Percentiles rank a stretch among this genome's conserved stretches.
These are phyloP conservation scores for Plusia festucae DNA, from an alignment of 2,888 invertebrate species.

Conservation along the genomic window DNA sequence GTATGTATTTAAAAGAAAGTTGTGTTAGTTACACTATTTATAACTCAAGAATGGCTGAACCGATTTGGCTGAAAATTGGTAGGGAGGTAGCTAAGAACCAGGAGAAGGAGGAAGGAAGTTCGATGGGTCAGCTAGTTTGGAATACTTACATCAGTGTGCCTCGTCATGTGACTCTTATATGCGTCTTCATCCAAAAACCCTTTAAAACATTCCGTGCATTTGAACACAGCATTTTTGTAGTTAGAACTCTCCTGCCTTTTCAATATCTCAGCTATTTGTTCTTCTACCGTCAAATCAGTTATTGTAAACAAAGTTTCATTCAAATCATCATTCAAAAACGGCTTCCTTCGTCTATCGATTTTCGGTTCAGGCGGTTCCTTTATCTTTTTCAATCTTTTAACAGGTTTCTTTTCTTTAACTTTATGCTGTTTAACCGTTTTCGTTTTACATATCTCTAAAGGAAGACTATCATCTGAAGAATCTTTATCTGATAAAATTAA, in stretches of 20 bases:
- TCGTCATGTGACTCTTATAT: conserved; percentile 75
- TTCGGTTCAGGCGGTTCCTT: conserved; percentile 65
- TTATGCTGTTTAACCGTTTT: conserved; percentile 56
- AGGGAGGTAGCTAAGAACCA: too few relatives aligned
- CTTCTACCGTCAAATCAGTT: conserved; percentile 74
- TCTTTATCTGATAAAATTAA: conserved; percentile 40
- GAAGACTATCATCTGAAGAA: conserved; percentile 74
- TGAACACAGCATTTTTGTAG: conserved; percentile 79
- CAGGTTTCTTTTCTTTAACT: conserved; percentile 9
- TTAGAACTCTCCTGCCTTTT: conserved; percentile 78
- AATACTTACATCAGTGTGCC: conserved; percentile 80
- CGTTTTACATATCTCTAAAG: conserved; percentile 63
- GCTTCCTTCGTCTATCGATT: conserved; percentile 77
- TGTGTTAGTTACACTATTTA: too few relatives aligned
- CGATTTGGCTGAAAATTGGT: too few relatives aligned
- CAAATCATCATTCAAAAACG: conserved; percentile 78
- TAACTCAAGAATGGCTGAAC: too few relatives aligned
- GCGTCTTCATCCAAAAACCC: conserved; percentile 82
- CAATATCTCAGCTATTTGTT: conserved; percentile 80
- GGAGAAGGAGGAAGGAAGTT: too few relatives aligned
- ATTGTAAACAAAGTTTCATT: conserved; percentile 80
- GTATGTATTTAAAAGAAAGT: too few relatives aligned
- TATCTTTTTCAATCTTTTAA: conserved; percentile 51
- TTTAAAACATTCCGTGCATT: conserved; percentile 80
- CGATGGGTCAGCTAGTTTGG: too few relatives aligned